A percentile compares a stretch with the other conserved stretches of the same genome.
Evolutionary conservation across 1,140 invertebrate species (phyloP).

Genomic region (Drosophila bipectinata): DNA sequence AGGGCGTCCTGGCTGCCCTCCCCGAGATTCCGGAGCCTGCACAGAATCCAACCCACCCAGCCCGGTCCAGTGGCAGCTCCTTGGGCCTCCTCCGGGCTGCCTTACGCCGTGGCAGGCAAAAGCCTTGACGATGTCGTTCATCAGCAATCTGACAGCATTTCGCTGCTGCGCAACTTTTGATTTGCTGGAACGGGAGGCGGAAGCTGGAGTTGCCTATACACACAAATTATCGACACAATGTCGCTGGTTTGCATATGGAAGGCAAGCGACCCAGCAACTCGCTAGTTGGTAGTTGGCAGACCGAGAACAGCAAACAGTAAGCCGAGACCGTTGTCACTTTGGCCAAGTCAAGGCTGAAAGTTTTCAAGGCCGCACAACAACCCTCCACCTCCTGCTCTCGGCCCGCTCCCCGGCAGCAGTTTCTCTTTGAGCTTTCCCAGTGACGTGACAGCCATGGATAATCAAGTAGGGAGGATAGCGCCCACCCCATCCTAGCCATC

Average conservation of each 20-base stretch:
- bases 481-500: not conserved
- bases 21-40: conserved; percentile 23
- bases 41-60: conserved; percentile 26
- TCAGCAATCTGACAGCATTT: conserved; percentile 44
- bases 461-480: conserved; percentile 17
- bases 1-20: conserved; percentile 1
- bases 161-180: conserved; percentile 64
- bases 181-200: conserved; percentile 22
- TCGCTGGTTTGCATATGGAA: conserved; percentile 55
- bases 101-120: conserved; percentile 25
- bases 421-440: conserved; percentile 44
- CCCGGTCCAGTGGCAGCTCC: not conserved
- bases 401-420: conserved; percentile 13
- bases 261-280: conserved; percentile 9
- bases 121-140: conserved; percentile 56
- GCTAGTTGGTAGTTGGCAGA: not conserved
- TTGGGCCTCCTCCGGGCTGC: conserved; percentile 11
- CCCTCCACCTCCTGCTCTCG: conserved; percentile 22
- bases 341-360: conserved; percentile 49
- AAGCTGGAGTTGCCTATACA: conserved; percentile 54
- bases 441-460: conserved; percentile 58
- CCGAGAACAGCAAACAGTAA: conserved; percentile 35
- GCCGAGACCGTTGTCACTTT: conserved; percentile 43
- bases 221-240: conserved; percentile 76
- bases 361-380: conserved; percentile 54